These are phyloP conservation scores for Lutjanus campechanus DNA, from an alignment of 2,797 vertebrate species.

Conservation along the genomic window DNA sequence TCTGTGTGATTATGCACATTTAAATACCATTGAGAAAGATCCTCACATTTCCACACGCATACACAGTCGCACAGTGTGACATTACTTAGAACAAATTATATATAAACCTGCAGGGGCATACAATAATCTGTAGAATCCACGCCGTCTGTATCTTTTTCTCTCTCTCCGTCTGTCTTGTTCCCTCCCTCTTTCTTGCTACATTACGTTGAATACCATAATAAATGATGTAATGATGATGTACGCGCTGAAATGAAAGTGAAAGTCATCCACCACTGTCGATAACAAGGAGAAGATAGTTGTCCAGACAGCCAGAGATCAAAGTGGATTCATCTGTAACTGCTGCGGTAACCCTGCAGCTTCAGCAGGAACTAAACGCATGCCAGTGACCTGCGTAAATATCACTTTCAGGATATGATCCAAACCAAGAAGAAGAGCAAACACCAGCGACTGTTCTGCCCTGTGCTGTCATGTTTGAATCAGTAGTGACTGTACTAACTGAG, in stretches of 20 bases:
- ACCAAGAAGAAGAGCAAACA: background rate
- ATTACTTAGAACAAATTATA: slow-evolving; percentile 20
- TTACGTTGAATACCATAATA: background rate
- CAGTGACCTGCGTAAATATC: background rate
- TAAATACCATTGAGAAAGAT: slow-evolving; percentile 25
- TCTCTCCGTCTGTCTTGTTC: background rate
- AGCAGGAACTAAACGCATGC: background rate
- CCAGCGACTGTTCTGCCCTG: background rate
- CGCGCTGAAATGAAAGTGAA: slow-evolving; percentile 12
- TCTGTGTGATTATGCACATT: slow-evolving; percentile 42
- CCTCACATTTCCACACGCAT: slow-evolving; percentile 7
- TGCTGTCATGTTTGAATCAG: slow-evolving; percentile 1
- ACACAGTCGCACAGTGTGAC: background rate
- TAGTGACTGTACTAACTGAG: slow-evolving; percentile 29
- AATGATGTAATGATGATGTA: slow-evolving; percentile 34
- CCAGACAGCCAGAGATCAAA: slow-evolving; percentile 13
- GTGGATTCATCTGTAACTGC: slow-evolving; percentile 5
- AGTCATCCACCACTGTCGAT: background rate
- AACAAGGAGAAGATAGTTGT: background rate
- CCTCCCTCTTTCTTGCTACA: background rate
- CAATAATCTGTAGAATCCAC: background rate
- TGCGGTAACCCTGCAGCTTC: background rate
- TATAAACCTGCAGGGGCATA: slow-evolving; percentile 8
- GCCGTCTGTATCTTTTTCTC: background rate
- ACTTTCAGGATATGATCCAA: background rate